A percentile compares a stretch with the other conserved stretches of the same genome.
Evolutionary conservation across 2,113 vertebrate genomes (phyloP).

Genomic region (Hymenochirus boettgeri): DNA sequence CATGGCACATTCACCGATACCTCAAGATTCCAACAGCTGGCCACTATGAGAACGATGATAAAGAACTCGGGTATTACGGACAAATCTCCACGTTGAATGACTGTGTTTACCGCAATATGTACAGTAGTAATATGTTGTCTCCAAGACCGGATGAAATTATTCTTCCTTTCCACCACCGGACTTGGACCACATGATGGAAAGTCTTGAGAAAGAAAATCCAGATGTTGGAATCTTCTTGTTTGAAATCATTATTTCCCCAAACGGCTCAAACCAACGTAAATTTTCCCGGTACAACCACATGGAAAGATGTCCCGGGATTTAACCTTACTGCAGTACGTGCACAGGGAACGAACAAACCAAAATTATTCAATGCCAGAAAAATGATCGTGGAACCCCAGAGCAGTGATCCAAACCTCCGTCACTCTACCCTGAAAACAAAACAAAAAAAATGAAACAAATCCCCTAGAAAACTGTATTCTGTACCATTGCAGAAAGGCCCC

Average conservation of each 20-base stretch:
- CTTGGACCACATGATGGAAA: conserved; percentile 22
- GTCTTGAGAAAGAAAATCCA: conserved; percentile 12
- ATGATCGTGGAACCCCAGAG: conserved; percentile 55
- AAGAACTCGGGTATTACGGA: not conserved
- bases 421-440: conserved; percentile 43
- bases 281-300: conserved; percentile 3
- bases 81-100: not conserved
- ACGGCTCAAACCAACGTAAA: not conserved
- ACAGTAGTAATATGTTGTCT: not conserved
- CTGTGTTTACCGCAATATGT: conserved; percentile 13
- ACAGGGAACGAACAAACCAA: conserved; percentile 2
- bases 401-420: conserved; percentile 58
- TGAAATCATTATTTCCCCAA: conserved; percentile 14
- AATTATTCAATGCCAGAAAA: conserved; percentile 48
- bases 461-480: conserved; percentile 40
- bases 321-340: conserved; percentile 37
- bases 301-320: conserved; percentile 16
- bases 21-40: not conserved
- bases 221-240: conserved; percentile 26
- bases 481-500: conserved; percentile 49
- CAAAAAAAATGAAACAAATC: conserved; percentile 37
- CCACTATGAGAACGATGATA: not conserved
- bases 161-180: conserved; percentile 12
- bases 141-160: conserved; percentile 32
- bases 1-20: conserved; percentile 11